Base-by-base conservation (phyloP, 1,140 invertebrate genomes). In the Helicorthomorpha holstii region DNA sequence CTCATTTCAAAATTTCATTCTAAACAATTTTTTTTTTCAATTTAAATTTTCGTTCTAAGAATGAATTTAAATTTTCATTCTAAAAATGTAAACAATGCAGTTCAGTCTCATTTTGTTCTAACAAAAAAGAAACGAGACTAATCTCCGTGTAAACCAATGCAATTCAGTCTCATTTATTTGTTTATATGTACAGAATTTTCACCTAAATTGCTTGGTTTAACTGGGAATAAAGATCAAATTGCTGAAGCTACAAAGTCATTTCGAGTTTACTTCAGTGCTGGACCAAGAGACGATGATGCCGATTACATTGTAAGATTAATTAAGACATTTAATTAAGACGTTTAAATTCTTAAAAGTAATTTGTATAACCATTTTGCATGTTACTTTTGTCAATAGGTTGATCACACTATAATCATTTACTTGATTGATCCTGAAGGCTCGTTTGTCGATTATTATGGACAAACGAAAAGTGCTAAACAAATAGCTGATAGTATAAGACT, bases 341-440 rank as follows among this genome's bases (percentile, higher is more conserved):
- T 34, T 34, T 7, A 16, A 7, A 16, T 34, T 34, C 29, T 7
- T 34, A 34, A 16, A 7, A 34, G 29, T 7, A 34, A 34, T 34
- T n/a, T n/a, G n/a, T n/a, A n/a, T n/a, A n/a, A n/a, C n/a, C n/a
- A n/a, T n/a, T n/a, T n/a, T n/a, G n/a, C n/a, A n/a, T n/a, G 16
- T 34, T 34, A 16, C 29, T 7, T 34, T 34, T 51, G 61, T 62
- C 38, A 61, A 34, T 66, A 92, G 88, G 88, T 98, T 43, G 96
- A 99, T 67, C 96, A 99, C 66, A 97, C 95, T 2, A 96, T 99
- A 51, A 97, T 98, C 46, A 92, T 92, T 68, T 99, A 98, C 64
- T 70, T 99, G 34, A 78, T 99, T 1, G 81, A 94, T 72, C 96
- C 96, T 0, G 82, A 97, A 54, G 96, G 96, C 21, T 75, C 90